phyloP scores from a whole-genome alignment of 2,888 invertebrate species.

The Glyphotaelius pellucidus region DNA sequence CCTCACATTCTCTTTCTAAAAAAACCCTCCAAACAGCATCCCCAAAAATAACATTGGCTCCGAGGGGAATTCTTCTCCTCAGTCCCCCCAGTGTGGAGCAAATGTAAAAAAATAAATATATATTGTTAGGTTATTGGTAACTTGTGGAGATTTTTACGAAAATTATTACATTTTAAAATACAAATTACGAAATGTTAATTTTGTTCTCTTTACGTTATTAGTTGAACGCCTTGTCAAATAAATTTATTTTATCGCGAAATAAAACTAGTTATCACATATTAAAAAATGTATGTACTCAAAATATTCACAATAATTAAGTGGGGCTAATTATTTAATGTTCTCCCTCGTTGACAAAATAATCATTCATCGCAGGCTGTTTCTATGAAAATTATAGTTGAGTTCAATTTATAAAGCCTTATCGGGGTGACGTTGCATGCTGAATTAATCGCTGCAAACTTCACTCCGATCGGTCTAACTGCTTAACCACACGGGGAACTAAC shows the following conservation, averaged over 20 bases:
- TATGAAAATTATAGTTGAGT: neutral
- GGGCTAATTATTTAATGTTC: neutral
- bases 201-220: neutral
- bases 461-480: neutral
- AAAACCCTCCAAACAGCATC: too few species aligned
- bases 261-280: neutral
- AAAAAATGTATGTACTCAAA: neutral
- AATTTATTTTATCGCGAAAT: neutral
- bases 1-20: too few species aligned
- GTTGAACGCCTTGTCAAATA: neutral
- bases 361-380: neutral
- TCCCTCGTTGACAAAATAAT: neutral
- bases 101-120: too few species aligned
- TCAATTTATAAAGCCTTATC: neutral
- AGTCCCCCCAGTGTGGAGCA: too few species aligned
- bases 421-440: neutral
- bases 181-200: neutral
- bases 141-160: too few species aligned
- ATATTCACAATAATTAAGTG: neutral
- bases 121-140: too few species aligned
- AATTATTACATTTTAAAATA: too few species aligned
- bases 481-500: neutral
- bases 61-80: too few species aligned
- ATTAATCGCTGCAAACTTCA: slow-evolving; percentile 2
- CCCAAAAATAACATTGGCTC: too few species aligned